Evolutionary conservation across 2,797 vertebrate species (phyloP), one percentile per base, ranked within the genome.

Genomic region (Varecia variegata): DNA sequence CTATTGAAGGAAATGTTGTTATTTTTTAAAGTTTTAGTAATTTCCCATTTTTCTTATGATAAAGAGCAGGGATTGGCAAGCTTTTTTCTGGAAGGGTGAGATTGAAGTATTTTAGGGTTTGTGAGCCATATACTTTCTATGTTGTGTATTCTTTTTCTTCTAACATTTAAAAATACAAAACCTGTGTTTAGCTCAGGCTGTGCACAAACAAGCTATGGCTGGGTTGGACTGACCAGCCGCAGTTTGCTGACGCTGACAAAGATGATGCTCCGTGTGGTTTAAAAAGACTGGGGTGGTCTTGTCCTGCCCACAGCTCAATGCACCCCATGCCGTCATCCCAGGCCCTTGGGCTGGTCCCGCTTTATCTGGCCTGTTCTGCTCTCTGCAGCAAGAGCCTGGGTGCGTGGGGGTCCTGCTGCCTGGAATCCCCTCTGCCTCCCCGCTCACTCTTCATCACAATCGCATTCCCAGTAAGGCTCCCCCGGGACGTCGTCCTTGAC

Each of bases 261-360:
- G 25, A 17, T 3, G 62, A 15, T 8, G 21, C 54, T 38, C 2
- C 1, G 13, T 4, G 32, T 40, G 18, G 14, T n/a, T 25, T 50
- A 35, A 54, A 20, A 35, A 20, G 32, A 17, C 17, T 20, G 5
- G 0, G 0, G 0, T 6, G 5, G 6, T 10, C n/a, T 50, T 43
- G 45, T 35, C 30, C 52, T 5, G 4, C 25, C 1, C 10, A 3
- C n/a, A 30, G 4, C 1, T 60, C n/a, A 7, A 2, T 1, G 0
- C 18, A 12, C 0, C 58, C 54, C 25, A 5, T 1, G 7, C 8
- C 4, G 40, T 25, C 30, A 1, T 38, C 18, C 21, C 7, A 21
- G 18, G 5, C n/a, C 2, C n/a, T 38, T 40, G 32, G 10, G 52
- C 2, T 23, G 7, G 38, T 47, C 52, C 21, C 11, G 11, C 47